phyloP scores from a whole-genome alignment of 2,888 invertebrate genomes.

The Drosophila flavopinicola region DNA sequence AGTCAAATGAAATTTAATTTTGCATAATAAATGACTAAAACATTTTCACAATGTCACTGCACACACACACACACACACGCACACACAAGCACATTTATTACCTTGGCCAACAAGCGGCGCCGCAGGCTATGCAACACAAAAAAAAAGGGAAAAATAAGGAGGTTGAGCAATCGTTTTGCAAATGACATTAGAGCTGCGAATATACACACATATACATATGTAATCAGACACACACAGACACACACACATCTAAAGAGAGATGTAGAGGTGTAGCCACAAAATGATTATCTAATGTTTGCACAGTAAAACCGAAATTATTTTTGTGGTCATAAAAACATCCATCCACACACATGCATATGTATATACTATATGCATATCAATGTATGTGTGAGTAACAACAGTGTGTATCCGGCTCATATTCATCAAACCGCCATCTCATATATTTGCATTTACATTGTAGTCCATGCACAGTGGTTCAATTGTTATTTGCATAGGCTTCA shows the following conservation, averaged over 20 bases:
- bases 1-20: slow-evolving; percentile 67
- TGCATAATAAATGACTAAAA: slow-evolving; percentile 63
- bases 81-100: slow-evolving; percentile 40
- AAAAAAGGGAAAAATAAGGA: slow-evolving; percentile 30
- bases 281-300: slow-evolving; percentile 79
- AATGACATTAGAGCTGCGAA: slow-evolving; percentile 39
- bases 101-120: slow-evolving; percentile 37
- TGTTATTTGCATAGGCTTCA: neutral
- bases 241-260: neutral
- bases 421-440: slow-evolving; percentile 53
- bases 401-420: slow-evolving; percentile 57
- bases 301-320: slow-evolving; percentile 76
- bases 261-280: slow-evolving; percentile 37
- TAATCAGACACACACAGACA: slow-evolving; percentile 12
- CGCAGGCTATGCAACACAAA: slow-evolving; percentile 46
- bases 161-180: slow-evolving; percentile 34
- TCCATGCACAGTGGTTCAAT: slow-evolving; percentile 48
- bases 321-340: slow-evolving; percentile 64
- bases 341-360: slow-evolving; percentile 19
- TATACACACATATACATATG: slow-evolving; percentile 7
- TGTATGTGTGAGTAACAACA: slow-evolving; percentile 33
- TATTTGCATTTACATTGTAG: slow-evolving; percentile 65
- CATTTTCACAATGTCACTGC: slow-evolving; percentile 42
- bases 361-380: neutral
- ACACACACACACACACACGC: slow-evolving; percentile 5